These are phyloP conservation scores for Megalonaias nervosa DNA, from an alignment of 1,140 invertebrate species.

Conservation along the genomic window DNA sequence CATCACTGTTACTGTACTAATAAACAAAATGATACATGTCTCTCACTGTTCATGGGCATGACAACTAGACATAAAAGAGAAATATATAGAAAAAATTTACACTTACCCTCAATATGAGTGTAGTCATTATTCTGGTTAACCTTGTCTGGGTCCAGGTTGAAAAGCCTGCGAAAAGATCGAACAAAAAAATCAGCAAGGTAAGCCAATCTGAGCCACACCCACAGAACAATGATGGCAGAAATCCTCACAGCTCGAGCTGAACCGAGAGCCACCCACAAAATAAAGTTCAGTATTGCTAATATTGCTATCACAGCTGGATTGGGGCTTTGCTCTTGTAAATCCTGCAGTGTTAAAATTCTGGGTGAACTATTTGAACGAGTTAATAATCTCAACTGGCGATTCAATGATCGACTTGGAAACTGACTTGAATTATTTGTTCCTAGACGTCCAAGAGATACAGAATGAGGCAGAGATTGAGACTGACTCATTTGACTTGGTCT, in stretches of 20 bases:
- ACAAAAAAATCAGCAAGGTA: slow-evolving; percentile 48
- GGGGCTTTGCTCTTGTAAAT: slow-evolving; percentile 7
- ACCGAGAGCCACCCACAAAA: slow-evolving; percentile 39
- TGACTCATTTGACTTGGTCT: no score
- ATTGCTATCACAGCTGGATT: slow-evolving; percentile 36
- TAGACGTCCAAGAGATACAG: no score
- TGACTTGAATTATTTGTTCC: no score
- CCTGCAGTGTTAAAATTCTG: no score
- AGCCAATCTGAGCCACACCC: slow-evolving; percentile 36
- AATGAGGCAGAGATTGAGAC: no score
- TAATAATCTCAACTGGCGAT: no score
- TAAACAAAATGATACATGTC: no score
- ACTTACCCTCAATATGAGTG: slow-evolving; percentile 68
- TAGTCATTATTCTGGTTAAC: slow-evolving; percentile 63
- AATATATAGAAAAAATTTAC: slow-evolving; percentile 6
- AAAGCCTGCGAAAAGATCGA: slow-evolving; percentile 58
- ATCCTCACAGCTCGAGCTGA: slow-evolving; percentile 34
- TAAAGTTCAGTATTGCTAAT: slow-evolving; percentile 42
- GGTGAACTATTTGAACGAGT: no score
- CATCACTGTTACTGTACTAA: no score
- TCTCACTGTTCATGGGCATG: no score
- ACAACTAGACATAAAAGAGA: background rate
- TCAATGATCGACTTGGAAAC: no score
- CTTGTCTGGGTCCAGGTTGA: slow-evolving; percentile 64
- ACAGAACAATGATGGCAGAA: slow-evolving; percentile 38